Evolutionary conservation across 2,888 invertebrate genomes (phyloP).

Genomic region (Sinelater perroti): DNA sequence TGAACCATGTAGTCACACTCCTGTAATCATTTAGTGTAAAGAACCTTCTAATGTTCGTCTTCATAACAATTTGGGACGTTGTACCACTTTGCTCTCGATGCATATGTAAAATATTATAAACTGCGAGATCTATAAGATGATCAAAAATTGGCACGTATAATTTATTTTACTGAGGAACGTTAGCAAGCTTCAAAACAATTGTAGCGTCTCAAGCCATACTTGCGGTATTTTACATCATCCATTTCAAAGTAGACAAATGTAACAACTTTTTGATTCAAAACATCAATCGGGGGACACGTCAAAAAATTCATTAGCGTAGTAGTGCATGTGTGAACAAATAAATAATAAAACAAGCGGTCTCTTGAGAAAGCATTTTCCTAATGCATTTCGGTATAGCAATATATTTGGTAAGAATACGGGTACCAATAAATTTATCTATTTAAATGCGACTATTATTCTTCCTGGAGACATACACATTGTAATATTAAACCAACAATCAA

Average conservation of each 20-base stretch:
- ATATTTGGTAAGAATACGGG: neutral
- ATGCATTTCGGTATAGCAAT: neutral
- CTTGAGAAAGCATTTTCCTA: neutral
- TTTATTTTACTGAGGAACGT: neutral
- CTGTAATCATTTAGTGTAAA: neutral
- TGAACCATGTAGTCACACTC: neutral
- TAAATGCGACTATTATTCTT: neutral
- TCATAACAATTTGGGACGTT: neutral
- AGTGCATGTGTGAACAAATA: neutral
- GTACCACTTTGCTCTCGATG: neutral
- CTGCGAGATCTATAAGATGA: neutral
- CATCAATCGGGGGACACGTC: neutral
- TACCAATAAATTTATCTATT: neutral
- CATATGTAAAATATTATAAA: neutral
- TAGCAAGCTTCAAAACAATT: neutral
- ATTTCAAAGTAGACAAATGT: neutral
- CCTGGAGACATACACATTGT: neutral
- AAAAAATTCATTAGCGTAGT: neutral
- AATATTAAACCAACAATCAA: neutral
- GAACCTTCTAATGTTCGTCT: neutral
- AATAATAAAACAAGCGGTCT: neutral
- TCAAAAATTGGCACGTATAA: neutral
- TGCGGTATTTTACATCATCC: neutral
- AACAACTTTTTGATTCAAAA: neutral
- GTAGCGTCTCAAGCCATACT: neutral